Conservation (phyloP, 2,797 vertebrate species). For the Pampus argenteus region DNA sequence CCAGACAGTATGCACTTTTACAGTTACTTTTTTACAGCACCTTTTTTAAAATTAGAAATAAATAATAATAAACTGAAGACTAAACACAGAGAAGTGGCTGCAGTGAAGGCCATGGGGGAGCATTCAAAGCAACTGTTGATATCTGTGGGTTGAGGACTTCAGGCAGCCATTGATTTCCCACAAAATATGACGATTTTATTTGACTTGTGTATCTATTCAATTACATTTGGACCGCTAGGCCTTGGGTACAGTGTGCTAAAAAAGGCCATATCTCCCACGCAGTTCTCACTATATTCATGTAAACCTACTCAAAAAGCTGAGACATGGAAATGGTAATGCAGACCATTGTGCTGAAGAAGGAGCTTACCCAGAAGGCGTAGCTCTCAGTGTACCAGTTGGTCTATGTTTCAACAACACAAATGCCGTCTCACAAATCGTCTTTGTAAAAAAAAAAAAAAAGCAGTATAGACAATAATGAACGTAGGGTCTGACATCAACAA, state of each 20-base stretch:
- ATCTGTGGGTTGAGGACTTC: not conserved
- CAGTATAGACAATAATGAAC: constrained; percentile 11
- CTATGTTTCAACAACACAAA: too few species aligned
- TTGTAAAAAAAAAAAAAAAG: constrained; percentile 14
- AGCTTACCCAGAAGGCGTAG: too few species aligned
- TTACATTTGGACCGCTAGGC: not conserved
- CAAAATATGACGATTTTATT: too few species aligned
- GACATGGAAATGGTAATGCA: too few species aligned
- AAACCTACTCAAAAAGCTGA: constrained; percentile 1
- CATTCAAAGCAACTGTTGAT: not conserved
- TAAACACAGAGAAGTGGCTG: not conserved
- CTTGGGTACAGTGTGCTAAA: not conserved
- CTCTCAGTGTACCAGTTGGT: too few species aligned
- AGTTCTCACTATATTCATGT: too few species aligned
- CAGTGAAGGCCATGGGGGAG: not conserved
- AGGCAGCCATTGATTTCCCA: not conserved
- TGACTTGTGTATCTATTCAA: not conserved
- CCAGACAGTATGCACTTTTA: too few species aligned
- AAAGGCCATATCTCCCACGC: not conserved
- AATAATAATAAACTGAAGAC: not conserved
- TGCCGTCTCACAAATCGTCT: too few species aligned
- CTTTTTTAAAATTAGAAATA: not conserved
- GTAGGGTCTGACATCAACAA: constrained; percentile 32
- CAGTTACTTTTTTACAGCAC: not conserved
- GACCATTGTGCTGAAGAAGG: too few species aligned